Evolutionary conservation across 2,888 invertebrate species (phyloP), one percentile per base, ranked within the genome.

Genomic region (Orthonychiurus folsomi): DNA sequence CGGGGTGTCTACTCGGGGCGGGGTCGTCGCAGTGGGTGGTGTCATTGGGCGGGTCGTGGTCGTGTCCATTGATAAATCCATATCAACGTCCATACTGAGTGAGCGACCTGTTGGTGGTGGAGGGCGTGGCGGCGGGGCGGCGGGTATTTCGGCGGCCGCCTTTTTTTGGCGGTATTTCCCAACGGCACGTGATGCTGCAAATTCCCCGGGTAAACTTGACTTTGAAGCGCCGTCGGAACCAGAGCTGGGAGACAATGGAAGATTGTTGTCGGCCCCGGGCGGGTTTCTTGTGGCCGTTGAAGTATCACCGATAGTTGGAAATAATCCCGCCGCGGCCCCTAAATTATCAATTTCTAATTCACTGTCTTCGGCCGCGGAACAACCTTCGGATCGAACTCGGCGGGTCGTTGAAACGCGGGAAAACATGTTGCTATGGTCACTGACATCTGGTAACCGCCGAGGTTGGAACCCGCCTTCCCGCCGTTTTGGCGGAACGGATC

Each of bases 101-200:
- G 52, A 5, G 5, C 61, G 56, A 21, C 64, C 61, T 48, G 63
- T 63, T 1, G 73, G 71, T 3, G 71, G 71, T 21, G 69, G 71
- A n/a, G 73, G 73, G 60, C 70, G 63, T 54, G 69, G 73, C 0
- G 71, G 71, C 20, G 70, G 70, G 23, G 66, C 56, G 1, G 71
- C 65, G 37, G 59, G 25, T 1, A 58, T 50, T 24, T 26, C 28
- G 27, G 23, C 37, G 3, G 69, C 68, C 5, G 72, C 70, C 59
- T 71, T 74, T 60, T 73, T 68, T 69, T 87, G 82, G 55, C 89
- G 80, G 75, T 88, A 89, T 77, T 88, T 88, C 25, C 88, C 89
- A 25, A 89, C 78, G 1, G 89, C 89, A 74, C 89, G 79, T 0
- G 89, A 89, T 0, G 89, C 89, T 0, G 89, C 88, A 77, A 89